Conservation (phyloP, 64 coral and sea anemone genomes). For the Orbicella faveolata region DNA sequence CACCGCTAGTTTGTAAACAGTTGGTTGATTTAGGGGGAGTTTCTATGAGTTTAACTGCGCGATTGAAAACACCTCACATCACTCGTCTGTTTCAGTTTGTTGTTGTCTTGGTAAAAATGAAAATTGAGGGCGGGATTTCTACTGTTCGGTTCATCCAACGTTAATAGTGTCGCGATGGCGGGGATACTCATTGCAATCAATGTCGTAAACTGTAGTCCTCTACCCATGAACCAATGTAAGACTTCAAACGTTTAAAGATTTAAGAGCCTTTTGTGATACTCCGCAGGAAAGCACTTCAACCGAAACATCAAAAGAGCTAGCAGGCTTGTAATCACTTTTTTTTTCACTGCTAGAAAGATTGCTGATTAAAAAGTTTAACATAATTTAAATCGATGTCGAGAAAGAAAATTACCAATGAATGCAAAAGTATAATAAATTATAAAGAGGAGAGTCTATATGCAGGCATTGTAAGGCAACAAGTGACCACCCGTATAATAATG, state of each 20-base stretch:
- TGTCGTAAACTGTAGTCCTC: no score
- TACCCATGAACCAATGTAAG: no score
- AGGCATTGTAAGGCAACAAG: neutral
- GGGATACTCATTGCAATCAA: neutral
- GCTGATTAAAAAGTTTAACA: neutral
- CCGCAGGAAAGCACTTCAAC: neutral
- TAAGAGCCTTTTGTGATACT: neutral
- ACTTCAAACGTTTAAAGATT: neutral
- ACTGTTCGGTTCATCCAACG: neutral
- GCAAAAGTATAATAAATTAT: neutral
- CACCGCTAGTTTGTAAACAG: constrained; percentile 4
- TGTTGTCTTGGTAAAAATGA: neutral
- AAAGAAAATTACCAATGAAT: neutral
- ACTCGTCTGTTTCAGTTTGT: neutral
- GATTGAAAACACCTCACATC: constrained; percentile 9
- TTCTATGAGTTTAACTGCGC: neutral
- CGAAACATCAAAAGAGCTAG: neutral
- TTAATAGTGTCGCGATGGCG: neutral
- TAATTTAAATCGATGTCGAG: neutral
- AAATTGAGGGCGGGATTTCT: neutral
- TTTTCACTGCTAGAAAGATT: neutral
- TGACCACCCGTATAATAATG: neutral
- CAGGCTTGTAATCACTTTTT: neutral
- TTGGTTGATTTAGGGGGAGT: constrained; percentile 5
- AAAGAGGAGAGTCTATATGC: neutral